phyloP scores from a whole-genome alignment of 2,113 vertebrate genomes.

The Macheiramphus alcinus region DNA sequence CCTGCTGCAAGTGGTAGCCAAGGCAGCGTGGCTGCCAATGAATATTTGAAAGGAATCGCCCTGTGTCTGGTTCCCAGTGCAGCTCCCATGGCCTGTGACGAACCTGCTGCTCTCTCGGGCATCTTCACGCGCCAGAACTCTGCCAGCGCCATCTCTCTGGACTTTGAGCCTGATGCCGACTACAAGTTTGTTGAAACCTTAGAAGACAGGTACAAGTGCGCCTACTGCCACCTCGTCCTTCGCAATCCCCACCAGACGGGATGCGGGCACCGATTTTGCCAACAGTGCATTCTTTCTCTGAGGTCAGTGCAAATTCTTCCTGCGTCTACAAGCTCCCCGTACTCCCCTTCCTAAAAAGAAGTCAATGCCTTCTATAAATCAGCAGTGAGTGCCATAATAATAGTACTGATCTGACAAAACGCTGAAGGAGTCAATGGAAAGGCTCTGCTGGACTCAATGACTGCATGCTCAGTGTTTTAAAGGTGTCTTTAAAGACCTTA shows the following conservation, averaged over 20 bases:
- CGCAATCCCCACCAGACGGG: slow-evolving; percentile 86
- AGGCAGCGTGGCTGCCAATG: not conserved
- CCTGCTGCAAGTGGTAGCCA: not conserved
- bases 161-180: slow-evolving; percentile 70
- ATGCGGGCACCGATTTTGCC: slow-evolving; percentile 88
- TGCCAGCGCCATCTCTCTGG: slow-evolving; percentile 67
- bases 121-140: slow-evolving; percentile 74
- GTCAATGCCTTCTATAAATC: accelerated
- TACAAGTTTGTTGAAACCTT: slow-evolving; percentile 78
- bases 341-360: not conserved
- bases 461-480: not conserved
- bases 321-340: accelerated
- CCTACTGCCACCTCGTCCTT: slow-evolving; percentile 77
- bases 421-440: not conserved
- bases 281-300: slow-evolving; percentile 76
- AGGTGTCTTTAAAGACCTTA: not conserved
- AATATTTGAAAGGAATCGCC: not conserved
- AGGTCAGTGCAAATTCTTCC: slow-evolving; percentile 66
- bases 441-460: not conserved
- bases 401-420: accelerated
- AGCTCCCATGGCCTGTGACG: slow-evolving; percentile 74
- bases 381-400: not conserved
- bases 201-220: slow-evolving; percentile 81
- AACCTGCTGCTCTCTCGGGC: slow-evolving; percentile 12
- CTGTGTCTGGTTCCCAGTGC: not conserved